Conservation (phyloP, 2,888 invertebrate genomes). For the Cynaeus angustus region DNA sequence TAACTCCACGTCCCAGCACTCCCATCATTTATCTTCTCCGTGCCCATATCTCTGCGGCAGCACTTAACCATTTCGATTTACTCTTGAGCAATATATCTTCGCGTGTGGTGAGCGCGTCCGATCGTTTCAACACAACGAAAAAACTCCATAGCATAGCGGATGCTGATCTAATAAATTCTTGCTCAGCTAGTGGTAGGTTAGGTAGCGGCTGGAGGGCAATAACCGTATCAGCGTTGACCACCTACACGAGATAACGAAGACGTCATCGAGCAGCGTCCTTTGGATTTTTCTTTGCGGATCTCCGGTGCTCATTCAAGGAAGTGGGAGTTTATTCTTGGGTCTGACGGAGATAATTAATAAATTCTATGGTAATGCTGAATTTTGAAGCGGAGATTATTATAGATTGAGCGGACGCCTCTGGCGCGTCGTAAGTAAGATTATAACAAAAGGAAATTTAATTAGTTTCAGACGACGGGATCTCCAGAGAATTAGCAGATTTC, state of each 20-base stretch:
- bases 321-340: too few relatives aligned
- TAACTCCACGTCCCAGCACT: slow-evolving; percentile 7
- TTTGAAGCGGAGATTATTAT: too few relatives aligned
- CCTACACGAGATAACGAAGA: slow-evolving; percentile 30
- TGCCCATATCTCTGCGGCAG: slow-evolving; percentile 26
- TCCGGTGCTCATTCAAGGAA: too few relatives aligned
- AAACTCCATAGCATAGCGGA: slow-evolving; percentile 41
- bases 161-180: slow-evolving; percentile 45
- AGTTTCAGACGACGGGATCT: too few relatives aligned
- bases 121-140: slow-evolving; percentile 43
- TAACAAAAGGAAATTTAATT: too few relatives aligned
- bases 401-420: too few relatives aligned
- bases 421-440: too few relatives aligned
- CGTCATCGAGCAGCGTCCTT: not conserved
- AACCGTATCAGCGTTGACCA: slow-evolving; percentile 48
- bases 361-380: too few relatives aligned
- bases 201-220: slow-evolving; percentile 46
- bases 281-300: too few relatives aligned
- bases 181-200: slow-evolving; percentile 38
- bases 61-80: slow-evolving; percentile 45
- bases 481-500: too few relatives aligned
- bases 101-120: slow-evolving; percentile 46
- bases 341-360: not conserved
- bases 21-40: slow-evolving; percentile 40
- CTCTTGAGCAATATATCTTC: slow-evolving; percentile 45